These are phyloP conservation scores for Papilio gigon DNA, from an alignment of 2,888 invertebrate genomes.

Conservation along the genomic window DNA sequence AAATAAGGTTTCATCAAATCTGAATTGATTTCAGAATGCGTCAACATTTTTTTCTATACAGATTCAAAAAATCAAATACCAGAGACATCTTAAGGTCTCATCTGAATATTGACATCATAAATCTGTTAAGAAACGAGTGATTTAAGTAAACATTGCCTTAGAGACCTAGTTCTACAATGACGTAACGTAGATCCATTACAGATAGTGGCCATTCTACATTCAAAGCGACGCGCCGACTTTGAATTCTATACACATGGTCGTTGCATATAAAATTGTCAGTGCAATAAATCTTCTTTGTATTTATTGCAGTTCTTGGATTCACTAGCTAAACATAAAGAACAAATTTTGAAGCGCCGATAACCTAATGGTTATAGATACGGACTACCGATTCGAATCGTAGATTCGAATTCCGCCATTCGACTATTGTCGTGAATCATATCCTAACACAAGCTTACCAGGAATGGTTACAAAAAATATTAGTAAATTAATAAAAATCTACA, in stretches of 20 bases:
- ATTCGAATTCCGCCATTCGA: no score
- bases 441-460: no score
- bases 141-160: constrained; percentile 22
- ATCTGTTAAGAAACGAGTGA: constrained; percentile 10
- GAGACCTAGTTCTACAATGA: constrained; percentile 16
- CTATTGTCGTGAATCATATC: no score
- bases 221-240: constrained; percentile 11
- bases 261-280: constrained; percentile 16
- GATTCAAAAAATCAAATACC: background rate
- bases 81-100: background rate
- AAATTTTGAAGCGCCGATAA: no score
- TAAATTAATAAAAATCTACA: no score
- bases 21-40: no score
- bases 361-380: no score
- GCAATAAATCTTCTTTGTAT: constrained; percentile 19
- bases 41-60: no score
- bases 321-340: background rate
- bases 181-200: constrained; percentile 30
- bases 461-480: no score
- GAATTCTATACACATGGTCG: constrained; percentile 10
- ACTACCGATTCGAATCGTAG: no score
- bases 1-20: no score
- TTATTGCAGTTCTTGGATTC: constrained; percentile 2
- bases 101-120: background rate
- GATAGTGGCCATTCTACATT: constrained; percentile 34